A percentile compares a stretch with the other conserved stretches of the same genome.
Conservation (phyloP, 2,888 invertebrate species). For the Prosopocoilus inquinatus region DNA sequence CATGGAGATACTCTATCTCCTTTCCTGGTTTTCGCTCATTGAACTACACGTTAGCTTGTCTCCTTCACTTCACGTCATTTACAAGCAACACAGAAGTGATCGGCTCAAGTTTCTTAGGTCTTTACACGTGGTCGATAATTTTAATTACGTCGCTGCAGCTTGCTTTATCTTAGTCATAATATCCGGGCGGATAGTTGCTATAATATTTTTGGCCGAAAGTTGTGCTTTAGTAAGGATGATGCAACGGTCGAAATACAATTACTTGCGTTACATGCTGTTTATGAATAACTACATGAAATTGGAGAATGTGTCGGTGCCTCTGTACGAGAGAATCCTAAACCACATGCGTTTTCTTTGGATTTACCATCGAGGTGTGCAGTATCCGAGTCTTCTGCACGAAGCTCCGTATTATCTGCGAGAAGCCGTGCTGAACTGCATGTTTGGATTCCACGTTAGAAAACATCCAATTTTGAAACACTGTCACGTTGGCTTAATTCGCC, state of each 20-base stretch:
- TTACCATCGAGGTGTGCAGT: conserved; percentile 7
- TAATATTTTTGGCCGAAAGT: conserved; percentile 14
- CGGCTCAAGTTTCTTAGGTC: too few relatives aligned
- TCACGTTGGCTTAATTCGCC: conserved; percentile 33
- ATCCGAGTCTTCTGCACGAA: conserved; percentile 20
- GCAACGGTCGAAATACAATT: conserved; percentile 2
- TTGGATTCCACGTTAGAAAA: conserved; percentile 29
- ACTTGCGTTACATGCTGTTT: conserved; percentile 7
- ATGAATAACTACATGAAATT: conserved; percentile 14
- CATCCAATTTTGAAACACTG: conserved; percentile 30
- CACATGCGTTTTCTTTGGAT: conserved; percentile 16
- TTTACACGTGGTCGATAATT: background rate
- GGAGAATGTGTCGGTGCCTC: conserved; percentile 14
- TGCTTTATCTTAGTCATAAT: background rate
- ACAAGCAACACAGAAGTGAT: too few relatives aligned
- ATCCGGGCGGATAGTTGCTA: conserved; percentile 1
- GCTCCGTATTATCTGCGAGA: conserved; percentile 34
- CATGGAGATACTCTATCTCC: conserved; percentile 8
- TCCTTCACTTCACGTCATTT: conserved; percentile 1
- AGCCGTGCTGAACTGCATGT: conserved; percentile 33
- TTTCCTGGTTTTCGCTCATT: conserved; percentile 14
- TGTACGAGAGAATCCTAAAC: background rate
- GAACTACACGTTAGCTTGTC: conserved; percentile 6
- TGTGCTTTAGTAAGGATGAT: conserved; percentile 12
- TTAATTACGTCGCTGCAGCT: background rate